Percentiles rank a stretch among this genome's conserved stretches.
phyloP scores from a whole-genome alignment of 2,113 vertebrate genomes.

The Apodemus speciosus region DNA sequence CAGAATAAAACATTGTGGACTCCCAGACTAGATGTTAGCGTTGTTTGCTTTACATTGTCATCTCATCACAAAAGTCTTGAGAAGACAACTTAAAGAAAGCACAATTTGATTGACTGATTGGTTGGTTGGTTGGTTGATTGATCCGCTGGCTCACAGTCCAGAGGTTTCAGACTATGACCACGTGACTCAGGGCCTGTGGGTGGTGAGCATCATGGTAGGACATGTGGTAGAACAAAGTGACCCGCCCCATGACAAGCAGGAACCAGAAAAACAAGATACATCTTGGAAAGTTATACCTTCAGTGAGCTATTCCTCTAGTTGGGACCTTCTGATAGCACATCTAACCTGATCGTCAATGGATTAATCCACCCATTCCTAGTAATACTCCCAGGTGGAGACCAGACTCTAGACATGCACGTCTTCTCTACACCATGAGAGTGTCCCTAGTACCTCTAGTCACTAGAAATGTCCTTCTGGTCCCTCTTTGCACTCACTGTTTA shows the following conservation, averaged over 20 bases:
- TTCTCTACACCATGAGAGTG: background rate
- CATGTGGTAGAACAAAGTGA: background rate
- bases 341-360: no score
- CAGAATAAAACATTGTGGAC: background rate
- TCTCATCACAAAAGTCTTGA: no score
- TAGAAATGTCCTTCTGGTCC: background rate
- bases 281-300: background rate
- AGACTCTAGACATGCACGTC: background rate
- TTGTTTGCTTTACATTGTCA: background rate
- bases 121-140: background rate
- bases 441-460: background rate
- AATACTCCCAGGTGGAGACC: background rate
- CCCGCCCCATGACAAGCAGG: background rate
- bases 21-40: background rate
- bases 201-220: no score
- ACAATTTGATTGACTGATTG: background rate
- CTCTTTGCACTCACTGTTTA: background rate
- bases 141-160: background rate
- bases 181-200: background rate
- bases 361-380: background rate
- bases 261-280: background rate
- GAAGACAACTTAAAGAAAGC: background rate
- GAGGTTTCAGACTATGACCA: background rate
- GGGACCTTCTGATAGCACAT: background rate
- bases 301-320: background rate